Evolutionary conservation across 2,113 vertebrate genomes (phyloP), one percentile per base, ranked within the genome.

Genomic region (Rallus limicola): DNA sequence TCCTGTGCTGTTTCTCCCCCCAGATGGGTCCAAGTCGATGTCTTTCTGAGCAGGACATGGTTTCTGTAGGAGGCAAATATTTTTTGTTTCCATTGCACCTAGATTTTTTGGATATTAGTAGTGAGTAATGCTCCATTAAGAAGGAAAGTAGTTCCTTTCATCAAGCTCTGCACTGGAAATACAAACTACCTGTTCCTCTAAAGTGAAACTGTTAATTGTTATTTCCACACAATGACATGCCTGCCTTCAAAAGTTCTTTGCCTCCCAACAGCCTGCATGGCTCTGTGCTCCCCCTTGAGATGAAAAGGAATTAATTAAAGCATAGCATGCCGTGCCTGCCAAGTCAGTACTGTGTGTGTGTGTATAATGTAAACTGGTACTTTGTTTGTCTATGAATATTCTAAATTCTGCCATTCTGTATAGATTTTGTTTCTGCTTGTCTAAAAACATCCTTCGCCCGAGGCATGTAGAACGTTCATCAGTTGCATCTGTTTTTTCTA

Each of bases 91-190:
- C 65, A 82, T 91, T 92, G 95, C 55, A 29, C 95, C 81, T 83
- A 94, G 87, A 91, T 96, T 78, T 93, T 56, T 93, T 95, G 93
- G 76, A 91, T 96, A 83, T 62, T 95, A 93, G 80, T 87, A 70
- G 85, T 86, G 2, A 17, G 29, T 65, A 74, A 82, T 91, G 69
- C 70, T 95, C 82, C 79, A 63, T 96, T 94, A 93, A 94, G 92
- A 97, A 92, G 80, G 82, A 93, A 97, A 31, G 60, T 84, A 93
- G 90, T 74, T 98, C 95, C 93, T 96, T 97, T 95, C 90, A 77
- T 80, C 96, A 93, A 97, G 96, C 74, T 98, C 86, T 96, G 97
- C 97, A 97, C 97, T 98, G 98, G 97, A 95, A 97, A 97, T 98
- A 97, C 95, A 97, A 90, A 92, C 81, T 91, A 96, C 25, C 82